Conservation (phyloP, 2,888 invertebrate genomes). For the Gibbula magus region DNA sequence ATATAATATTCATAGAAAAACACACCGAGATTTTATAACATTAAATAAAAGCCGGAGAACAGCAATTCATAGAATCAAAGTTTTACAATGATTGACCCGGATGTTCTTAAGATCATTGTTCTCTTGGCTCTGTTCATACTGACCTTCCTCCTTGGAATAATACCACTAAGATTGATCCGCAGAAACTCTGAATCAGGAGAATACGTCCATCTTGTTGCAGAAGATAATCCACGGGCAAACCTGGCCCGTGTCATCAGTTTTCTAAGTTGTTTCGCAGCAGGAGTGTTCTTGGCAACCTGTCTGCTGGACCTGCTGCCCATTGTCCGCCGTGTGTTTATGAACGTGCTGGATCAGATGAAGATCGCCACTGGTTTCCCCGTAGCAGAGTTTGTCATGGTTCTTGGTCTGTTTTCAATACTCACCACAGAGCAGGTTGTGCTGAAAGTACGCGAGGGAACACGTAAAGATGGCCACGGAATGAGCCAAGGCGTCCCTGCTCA, state of each 20-base stretch:
- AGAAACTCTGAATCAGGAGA: conserved; percentile 33
- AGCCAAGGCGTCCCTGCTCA: background rate
- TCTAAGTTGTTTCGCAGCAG: conserved; percentile 79
- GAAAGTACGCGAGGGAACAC: conserved; percentile 54
- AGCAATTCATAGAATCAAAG: no score
- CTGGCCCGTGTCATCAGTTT: conserved; percentile 73
- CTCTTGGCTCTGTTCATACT: conserved; percentile 69
- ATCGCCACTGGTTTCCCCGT: conserved; percentile 76
- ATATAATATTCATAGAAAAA: no score
- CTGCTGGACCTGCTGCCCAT: conserved; percentile 79
- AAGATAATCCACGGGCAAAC: conserved; percentile 4
- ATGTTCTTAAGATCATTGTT: conserved; percentile 70
- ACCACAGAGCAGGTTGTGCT: conserved; percentile 77
- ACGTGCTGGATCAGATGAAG: conserved; percentile 55
- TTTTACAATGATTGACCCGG: conserved; percentile 43
- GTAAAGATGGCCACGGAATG: background rate
- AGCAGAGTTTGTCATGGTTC: conserved; percentile 77
- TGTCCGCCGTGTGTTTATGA: conserved; percentile 74
- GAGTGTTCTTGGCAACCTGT: conserved; percentile 79
- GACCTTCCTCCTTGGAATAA: conserved; percentile 73
- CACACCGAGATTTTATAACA: no score
- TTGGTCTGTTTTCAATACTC: conserved; percentile 79
- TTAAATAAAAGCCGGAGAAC: no score
- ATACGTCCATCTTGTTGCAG: background rate
- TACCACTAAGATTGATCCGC: conserved; percentile 61